Evolutionary conservation across 2,797 vertebrate species (phyloP).

Genomic region (Microctenopoma steveboyesi): DNA sequence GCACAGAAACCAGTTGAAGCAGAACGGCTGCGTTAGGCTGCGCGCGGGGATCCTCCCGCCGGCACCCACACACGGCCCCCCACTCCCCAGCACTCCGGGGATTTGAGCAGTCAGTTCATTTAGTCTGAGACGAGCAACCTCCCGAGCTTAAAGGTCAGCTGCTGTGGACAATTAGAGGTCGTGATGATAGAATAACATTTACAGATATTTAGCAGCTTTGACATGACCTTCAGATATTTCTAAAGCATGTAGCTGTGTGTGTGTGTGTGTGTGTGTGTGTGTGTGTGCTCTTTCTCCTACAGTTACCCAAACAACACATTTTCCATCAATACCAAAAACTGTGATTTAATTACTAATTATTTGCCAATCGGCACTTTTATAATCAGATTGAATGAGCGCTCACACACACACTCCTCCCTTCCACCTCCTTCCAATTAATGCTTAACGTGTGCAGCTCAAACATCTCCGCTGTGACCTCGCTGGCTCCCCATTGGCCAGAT

Average conservation of each 20-base stretch:
- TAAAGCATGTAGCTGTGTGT: constrained; percentile 13
- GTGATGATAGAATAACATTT: constrained; percentile 62
- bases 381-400: constrained; percentile 55
- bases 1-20: constrained; percentile 26
- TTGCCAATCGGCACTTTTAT: constrained; percentile 66
- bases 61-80: constrained; percentile 9
- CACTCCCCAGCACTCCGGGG: neutral
- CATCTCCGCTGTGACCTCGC: constrained; percentile 54
- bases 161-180: constrained; percentile 61
- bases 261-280: neutral
- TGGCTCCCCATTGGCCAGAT: constrained; percentile 52
- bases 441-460: constrained; percentile 42
- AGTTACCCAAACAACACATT: constrained; percentile 48
- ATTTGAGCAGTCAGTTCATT: constrained; percentile 29
- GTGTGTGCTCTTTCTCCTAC: neutral
- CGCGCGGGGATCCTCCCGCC: constrained; percentile 15
- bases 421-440: constrained; percentile 62
- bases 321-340: constrained; percentile 58
- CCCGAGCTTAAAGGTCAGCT: constrained; percentile 65
- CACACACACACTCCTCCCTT: constrained; percentile 13
- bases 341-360: constrained; percentile 74
- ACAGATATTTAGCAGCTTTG: constrained; percentile 52
- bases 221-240: constrained; percentile 65
- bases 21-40: constrained; percentile 1
- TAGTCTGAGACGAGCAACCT: constrained; percentile 39